These are phyloP conservation scores for Alethe castanea DNA, from an alignment of 2,113 vertebrate species.

Conservation along the genomic window DNA sequence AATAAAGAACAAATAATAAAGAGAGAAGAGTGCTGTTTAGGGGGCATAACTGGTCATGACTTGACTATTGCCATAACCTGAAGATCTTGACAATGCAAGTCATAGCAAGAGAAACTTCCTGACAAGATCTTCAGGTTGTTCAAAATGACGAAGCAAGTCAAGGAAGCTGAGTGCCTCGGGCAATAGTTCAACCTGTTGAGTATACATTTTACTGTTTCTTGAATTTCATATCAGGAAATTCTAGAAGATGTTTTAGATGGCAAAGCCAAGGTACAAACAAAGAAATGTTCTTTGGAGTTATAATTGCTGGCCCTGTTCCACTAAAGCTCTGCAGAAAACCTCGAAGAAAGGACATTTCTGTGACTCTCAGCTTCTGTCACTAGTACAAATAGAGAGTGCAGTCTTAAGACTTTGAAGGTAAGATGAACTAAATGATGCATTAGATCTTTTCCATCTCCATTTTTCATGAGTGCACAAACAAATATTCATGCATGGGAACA, in stretches of 20 bases:
- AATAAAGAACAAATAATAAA: neutral
- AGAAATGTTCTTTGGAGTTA: neutral
- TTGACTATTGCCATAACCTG: neutral
- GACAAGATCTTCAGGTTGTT: neutral
- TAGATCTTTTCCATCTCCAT: slow-evolving; percentile 14
- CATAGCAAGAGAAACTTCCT: neutral
- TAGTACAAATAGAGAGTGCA: neutral
- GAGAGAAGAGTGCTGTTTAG: neutral
- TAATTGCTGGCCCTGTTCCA: neutral
- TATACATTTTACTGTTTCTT: neutral
- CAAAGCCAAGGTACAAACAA: neutral
- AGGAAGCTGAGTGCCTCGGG: neutral
- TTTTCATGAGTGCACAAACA: slow-evolving; percentile 21
- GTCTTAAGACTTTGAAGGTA: neutral
- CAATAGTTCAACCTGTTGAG: neutral
- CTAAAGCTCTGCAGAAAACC: neutral
- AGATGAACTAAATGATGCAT: neutral
- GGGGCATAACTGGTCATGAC: neutral
- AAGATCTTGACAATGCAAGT: neutral
- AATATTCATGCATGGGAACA: slow-evolving; percentile 5
- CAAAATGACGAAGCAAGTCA: neutral
- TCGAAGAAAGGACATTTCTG: neutral
- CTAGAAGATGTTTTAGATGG: neutral
- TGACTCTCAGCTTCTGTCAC: neutral
- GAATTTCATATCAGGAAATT: neutral